Conservation (phyloP, 1,140 invertebrate species). For the Microplitis mediator region DNA sequence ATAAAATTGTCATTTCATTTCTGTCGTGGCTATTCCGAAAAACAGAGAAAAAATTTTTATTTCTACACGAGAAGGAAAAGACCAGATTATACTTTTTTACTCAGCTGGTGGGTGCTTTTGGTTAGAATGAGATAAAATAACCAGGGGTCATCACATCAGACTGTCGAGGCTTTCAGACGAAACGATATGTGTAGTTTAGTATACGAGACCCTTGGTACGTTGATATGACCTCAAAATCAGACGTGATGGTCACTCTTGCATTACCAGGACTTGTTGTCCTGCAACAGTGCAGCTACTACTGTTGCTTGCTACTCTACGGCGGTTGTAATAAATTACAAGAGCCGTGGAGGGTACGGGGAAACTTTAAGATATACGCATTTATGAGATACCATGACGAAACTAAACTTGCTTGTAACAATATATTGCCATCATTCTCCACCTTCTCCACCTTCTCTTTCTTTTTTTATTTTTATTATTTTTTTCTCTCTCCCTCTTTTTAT, state of each 20-base stretch:
- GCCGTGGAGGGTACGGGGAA: not conserved
- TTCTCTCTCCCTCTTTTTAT: not conserved
- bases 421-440: not conserved
- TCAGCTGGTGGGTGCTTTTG: not conserved
- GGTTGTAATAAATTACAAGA: slow-evolving; percentile 24
- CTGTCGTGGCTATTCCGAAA: slow-evolving; percentile 14
- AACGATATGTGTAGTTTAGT: slow-evolving; percentile 16
- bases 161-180: not conserved
- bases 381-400: slow-evolving; percentile 16
- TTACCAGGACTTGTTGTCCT: slow-evolving; percentile 7
- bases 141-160: not conserved
- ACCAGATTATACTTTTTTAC: not conserved
- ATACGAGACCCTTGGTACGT: slow-evolving; percentile 17
- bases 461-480: not conserved
- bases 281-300: not conserved
- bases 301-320: too few relatives aligned
- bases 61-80: not conserved
- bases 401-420: not conserved
- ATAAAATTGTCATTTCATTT: slow-evolving; percentile 27
- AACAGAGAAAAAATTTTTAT: slow-evolving; percentile 19
- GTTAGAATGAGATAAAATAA: not conserved
- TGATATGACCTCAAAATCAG: slow-evolving; percentile 21
- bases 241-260: slow-evolving; percentile 26
- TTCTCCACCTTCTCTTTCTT: not conserved
- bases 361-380: slow-evolving; percentile 8